Evolutionary conservation across 2,797 vertebrate genomes (phyloP), one percentile per base, ranked within the genome.

Genomic region (Diceros bicornis): DNA sequence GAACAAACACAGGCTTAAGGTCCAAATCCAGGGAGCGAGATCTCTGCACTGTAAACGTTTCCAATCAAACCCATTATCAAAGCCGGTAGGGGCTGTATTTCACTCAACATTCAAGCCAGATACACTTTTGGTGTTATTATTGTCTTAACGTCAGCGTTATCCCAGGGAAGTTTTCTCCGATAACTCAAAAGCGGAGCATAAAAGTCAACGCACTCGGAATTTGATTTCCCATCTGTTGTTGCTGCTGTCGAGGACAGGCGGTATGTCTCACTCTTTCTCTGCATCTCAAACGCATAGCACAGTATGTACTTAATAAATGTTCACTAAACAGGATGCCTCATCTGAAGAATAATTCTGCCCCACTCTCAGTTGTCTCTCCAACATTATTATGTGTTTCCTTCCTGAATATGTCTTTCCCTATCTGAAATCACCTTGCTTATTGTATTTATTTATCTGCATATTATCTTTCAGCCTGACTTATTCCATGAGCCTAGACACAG

Each of bases 1-100:
- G 41, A 90, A 69, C 68, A 97, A 97, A 97, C 87, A 94, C 12
- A 20, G 88, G 57, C 27, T 69, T 62, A 34, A 34, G 18, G 23
- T 52, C 81, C 64, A 69, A 68, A 86, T 12, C 62, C 61, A 47
- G 77, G 20, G 61, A 82, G 59, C 12, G 89, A 89, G 91, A 86
- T 32, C 52, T 55, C 37, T 23, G 25, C 5, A 13, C 3, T 61
- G 50, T 27, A 32, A 71, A 7, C 0, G 5, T 57, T 57, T 79
- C 57, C 37, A 14, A 20, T 29, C 64, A 71, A 84, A 52, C 44
- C 41, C n/a, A 27, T 25, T 14, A 16, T 16, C 66, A 59, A 57
- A 89, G 27, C 13, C n/a, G 13, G n/a, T 2, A 17, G 79, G 12
- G 47, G 13, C 86, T n/a, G 0, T n/a, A 11, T 44, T 29, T 94